Conservation (phyloP, 2,113 vertebrate species). For the Crypturellus undulatus region DNA sequence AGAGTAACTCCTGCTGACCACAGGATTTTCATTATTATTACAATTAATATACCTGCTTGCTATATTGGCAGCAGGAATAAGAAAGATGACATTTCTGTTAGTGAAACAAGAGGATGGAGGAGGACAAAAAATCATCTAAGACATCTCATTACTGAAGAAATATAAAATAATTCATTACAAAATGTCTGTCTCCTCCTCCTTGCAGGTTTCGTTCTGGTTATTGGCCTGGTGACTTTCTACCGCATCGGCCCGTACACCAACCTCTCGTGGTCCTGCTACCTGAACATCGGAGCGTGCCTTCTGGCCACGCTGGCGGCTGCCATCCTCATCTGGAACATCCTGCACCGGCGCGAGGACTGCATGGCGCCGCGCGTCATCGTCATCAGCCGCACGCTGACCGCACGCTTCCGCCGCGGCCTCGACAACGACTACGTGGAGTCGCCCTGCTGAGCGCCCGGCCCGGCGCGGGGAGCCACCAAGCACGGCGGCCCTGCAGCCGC, state of each 20-base stretch:
- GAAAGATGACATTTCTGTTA: neutral
- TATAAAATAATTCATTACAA: neutral
- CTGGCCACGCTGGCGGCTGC: conserved; percentile 92
- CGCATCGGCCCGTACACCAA: conserved; percentile 92
- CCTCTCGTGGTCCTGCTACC: conserved; percentile 97
- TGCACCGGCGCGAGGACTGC: conserved; percentile 96
- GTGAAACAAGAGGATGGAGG: neutral
- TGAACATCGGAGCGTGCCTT: conserved; percentile 94
- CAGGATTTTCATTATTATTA: neutral
- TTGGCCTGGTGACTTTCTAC: conserved; percentile 96
- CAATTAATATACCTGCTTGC: neutral
- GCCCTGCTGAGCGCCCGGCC: conserved; percentile 84
- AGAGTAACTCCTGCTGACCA: neutral
- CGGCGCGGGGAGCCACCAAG: neutral
- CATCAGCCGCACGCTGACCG: conserved; percentile 89
- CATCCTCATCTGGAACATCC: conserved; percentile 97
- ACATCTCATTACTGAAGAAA: neutral
- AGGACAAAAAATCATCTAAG: too few relatives aligned
- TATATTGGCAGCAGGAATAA: neutral
- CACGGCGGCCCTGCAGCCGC: neutral
- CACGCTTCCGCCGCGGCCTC: conserved; percentile 86
- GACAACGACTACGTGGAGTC: conserved; percentile 98
- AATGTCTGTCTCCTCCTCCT: neutral
- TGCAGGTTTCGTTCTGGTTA: conserved; percentile 95
- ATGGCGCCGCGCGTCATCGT: conserved; percentile 90